Evolutionary conservation across 2,888 invertebrate species (phyloP).

Genomic region (Halocaridina rubra): DNA sequence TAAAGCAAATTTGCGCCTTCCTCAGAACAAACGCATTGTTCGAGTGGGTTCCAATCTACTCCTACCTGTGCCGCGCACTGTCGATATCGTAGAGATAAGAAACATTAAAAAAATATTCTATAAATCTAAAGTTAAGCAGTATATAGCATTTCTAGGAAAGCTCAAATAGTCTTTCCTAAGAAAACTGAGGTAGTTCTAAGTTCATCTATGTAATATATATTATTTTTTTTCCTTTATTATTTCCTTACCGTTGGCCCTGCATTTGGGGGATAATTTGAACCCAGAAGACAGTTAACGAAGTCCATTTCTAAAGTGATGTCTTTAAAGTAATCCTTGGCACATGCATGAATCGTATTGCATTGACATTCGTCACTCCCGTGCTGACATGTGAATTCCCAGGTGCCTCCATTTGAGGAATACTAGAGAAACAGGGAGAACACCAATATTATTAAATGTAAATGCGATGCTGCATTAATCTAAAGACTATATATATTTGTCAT

Average conservation of each 20-base stretch:
- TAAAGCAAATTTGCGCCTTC: constrained; percentile 65
- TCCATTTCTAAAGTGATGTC: constrained; percentile 69
- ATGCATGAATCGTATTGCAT: constrained; percentile 79
- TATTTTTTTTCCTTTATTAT: too few relatives aligned
- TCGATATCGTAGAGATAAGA: background rate
- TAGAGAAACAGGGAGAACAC: background rate
- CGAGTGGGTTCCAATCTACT: constrained; percentile 64
- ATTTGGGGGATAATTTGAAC: constrained; percentile 66
- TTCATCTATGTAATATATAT: background rate
- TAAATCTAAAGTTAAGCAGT: background rate
- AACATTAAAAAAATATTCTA: background rate
- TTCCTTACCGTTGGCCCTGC: constrained; percentile 64
- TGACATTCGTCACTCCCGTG: constrained; percentile 80
- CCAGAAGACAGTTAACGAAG: constrained; percentile 76
- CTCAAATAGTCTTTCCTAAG: too few relatives aligned
- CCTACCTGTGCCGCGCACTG: constrained; percentile 64
- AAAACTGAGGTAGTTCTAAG: background rate
- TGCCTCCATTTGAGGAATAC: constrained; percentile 44
- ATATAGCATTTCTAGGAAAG: too few relatives aligned
- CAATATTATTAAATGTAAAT: background rate
- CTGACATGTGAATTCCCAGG: constrained; percentile 75
- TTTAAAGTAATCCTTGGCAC: constrained; percentile 70
- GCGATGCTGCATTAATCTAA: too few relatives aligned
- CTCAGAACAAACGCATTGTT: constrained; percentile 64
- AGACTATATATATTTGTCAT: too few relatives aligned